Conservation (phyloP, 2,797 vertebrate species). For the Gouania willdenowi region DNA sequence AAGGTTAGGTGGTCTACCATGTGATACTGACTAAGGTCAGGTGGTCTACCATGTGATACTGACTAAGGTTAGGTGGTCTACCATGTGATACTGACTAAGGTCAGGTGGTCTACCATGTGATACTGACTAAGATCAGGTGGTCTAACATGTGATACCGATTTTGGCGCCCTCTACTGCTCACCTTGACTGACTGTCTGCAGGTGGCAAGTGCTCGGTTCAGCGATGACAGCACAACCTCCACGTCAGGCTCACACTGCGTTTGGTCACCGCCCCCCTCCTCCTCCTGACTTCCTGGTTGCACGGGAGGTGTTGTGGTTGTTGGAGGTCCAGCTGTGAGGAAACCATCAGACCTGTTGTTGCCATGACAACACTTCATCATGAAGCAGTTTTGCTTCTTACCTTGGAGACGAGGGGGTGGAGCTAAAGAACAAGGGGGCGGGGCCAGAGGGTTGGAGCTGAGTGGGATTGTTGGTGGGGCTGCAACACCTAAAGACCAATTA, state of each 20-base stretch:
- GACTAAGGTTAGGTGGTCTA: no score
- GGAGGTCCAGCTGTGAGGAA: constrained; percentile 8
- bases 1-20: no score
- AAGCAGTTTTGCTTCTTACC: constrained; percentile 16
- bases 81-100: no score
- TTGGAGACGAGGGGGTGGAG: constrained; percentile 30
- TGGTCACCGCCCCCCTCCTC: constrained; percentile 19
- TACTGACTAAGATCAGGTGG: no score
- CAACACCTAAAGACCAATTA: constrained; percentile 23
- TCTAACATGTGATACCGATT: no score
- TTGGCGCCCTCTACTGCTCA: constrained; percentile 45
- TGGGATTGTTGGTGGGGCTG: background rate
- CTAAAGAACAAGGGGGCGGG: constrained; percentile 13
- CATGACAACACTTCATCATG: no score
- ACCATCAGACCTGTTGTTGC: background rate
- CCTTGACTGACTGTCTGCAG: constrained; percentile 75
- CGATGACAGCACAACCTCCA: constrained; percentile 68
- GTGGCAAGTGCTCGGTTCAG: constrained; percentile 70
- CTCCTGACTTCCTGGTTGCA: constrained; percentile 17
- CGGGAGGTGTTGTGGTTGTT: constrained; percentile 19
- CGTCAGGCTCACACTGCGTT: constrained; percentile 55
- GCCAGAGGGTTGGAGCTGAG: constrained; percentile 1
- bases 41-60: no score
- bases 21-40: no score
- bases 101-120: no score